These are phyloP conservation scores for Epizoanthus stellaris DNA, from an alignment of 92 coral and sea anemone species.

Conservation along the genomic window DNA sequence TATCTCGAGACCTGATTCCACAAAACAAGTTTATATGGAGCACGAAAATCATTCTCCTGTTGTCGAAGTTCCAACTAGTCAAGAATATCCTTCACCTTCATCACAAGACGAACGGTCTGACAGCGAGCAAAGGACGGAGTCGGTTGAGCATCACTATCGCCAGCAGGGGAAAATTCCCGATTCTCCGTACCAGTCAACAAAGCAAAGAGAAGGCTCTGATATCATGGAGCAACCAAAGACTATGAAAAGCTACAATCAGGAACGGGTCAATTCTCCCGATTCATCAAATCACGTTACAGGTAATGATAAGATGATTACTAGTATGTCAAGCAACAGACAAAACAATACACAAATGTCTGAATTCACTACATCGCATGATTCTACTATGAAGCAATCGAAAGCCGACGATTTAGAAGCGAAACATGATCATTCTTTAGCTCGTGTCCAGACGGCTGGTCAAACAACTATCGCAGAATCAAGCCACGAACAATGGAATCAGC, in stretches of 20 bases:
- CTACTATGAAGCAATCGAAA: slow-evolving; percentile 14
- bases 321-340: not conserved
- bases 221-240: not conserved
- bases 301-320: not conserved
- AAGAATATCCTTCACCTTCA: not conserved
- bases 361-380: slow-evolving; percentile 20
- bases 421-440: not conserved
- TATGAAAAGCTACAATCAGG: not conserved
- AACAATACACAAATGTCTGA: not conserved
- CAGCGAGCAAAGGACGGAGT: not conserved
- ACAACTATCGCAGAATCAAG: not conserved
- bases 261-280: not conserved
- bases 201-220: not conserved
- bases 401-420: not conserved
- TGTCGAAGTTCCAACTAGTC: not conserved
- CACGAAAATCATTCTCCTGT: not conserved
- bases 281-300: not conserved
- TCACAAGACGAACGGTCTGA: not conserved
- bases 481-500: not conserved
- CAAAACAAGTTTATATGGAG: not conserved
- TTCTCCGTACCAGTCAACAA: not conserved
- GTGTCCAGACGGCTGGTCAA: not conserved
- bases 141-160: slow-evolving; percentile 14
- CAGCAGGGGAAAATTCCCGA: slow-evolving; percentile 19
- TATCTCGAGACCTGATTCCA: not conserved